Conservation (phyloP, 2,888 invertebrate species). For the Biston betularia region DNA sequence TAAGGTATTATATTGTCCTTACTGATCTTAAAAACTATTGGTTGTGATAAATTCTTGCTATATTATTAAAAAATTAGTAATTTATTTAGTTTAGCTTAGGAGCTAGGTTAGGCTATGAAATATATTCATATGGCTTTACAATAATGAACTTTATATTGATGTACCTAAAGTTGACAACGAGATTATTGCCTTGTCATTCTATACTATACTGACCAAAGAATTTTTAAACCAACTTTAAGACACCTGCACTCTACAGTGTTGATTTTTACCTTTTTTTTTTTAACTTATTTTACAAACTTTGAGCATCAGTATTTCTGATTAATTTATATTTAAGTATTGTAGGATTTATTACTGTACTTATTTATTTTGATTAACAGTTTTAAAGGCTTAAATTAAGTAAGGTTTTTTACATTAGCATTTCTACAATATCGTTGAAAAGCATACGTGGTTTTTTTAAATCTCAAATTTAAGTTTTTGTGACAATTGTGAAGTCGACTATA, state of each 20-base stretch:
- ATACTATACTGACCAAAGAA: slow-evolving; percentile 43
- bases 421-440: too few species aligned
- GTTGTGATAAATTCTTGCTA: slow-evolving; percentile 52
- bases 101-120: slow-evolving; percentile 11
- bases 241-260: slow-evolving; percentile 22
- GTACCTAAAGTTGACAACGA: slow-evolving; percentile 19
- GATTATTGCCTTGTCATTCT: slow-evolving; percentile 15
- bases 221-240: slow-evolving; percentile 29
- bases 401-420: too few species aligned
- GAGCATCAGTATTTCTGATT: slow-evolving; percentile 41
- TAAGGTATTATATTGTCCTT: slow-evolving; percentile 5
- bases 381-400: neutral
- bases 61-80: slow-evolving; percentile 41
- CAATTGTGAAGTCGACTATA: too few species aligned
- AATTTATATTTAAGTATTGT: slow-evolving; percentile 19
- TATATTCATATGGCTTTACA: neutral
- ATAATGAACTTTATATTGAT: slow-evolving; percentile 5
- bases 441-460: too few species aligned
- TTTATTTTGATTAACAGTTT: slow-evolving; percentile 24
- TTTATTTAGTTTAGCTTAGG: slow-evolving; percentile 36
- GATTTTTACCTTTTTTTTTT: slow-evolving; percentile 32
- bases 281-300: slow-evolving; percentile 16
- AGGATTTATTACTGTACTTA: slow-evolving; percentile 20
- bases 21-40: slow-evolving; percentile 43
- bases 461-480: too few species aligned